These are phyloP conservation scores for Cheilosia vernalis DNA, from an alignment of 2,888 invertebrate genomes.

Conservation along the genomic window DNA sequence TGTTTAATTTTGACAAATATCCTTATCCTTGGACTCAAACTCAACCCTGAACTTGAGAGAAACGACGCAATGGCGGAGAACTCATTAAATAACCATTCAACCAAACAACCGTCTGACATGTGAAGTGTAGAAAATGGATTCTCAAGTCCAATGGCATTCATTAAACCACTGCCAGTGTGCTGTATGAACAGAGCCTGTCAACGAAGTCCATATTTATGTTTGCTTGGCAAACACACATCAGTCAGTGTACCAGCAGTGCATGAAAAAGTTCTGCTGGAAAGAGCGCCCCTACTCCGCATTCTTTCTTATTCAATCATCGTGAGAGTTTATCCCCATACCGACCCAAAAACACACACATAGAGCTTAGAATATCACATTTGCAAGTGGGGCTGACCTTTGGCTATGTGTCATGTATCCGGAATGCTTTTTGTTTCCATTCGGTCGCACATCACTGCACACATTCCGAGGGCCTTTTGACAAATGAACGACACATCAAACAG, in stretches of 20 bases:
- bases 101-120: conserved; percentile 22
- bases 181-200: neutral
- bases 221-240: conserved; percentile 46
- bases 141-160: conserved; percentile 49
- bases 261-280: conserved; percentile 6
- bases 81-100: conserved; percentile 46
- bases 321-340: neutral
- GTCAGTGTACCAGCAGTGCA: conserved; percentile 17
- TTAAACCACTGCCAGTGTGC: conserved; percentile 4
- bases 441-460: conserved; percentile 3
- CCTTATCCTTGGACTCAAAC: neutral
- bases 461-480: conserved; percentile 32
- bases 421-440: conserved; percentile 1
- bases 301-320: conserved; percentile 20
- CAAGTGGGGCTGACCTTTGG: conserved; percentile 23
- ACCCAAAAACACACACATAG: neutral
- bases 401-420: conserved; percentile 3
- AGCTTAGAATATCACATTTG: too few relatives aligned
- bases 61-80: neutral
- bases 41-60: conserved; percentile 38
- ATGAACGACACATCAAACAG: conserved; percentile 17
- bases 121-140: conserved; percentile 11
- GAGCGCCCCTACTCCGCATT: neutral
- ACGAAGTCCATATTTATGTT: conserved; percentile 26
- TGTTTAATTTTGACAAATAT: neutral